Evolutionary conservation across 2,113 vertebrate genomes (phyloP), one percentile per base, ranked within the genome.

Genomic region (Alaudala cheleensis): DNA sequence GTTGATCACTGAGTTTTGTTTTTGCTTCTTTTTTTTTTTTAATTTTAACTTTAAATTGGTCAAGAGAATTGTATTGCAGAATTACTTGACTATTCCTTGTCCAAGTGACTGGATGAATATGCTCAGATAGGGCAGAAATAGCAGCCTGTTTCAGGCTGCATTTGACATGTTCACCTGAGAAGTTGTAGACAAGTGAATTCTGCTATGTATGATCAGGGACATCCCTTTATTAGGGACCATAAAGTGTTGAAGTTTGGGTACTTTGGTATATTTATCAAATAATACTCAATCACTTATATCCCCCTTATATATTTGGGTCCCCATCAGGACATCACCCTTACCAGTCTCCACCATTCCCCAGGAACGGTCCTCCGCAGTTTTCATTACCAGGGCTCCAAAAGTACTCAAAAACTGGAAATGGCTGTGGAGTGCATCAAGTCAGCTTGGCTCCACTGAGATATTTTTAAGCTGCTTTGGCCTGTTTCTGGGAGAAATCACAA

Each of bases 311-410:
- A 42, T 66, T 42, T 58, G 19, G 25, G 20, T 64, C 6, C 24
- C 7, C 11, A 5, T 56, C 40, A 74, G 28, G 67, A 34, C 29
- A 40, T 22, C 29, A 31, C 9, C 20, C n/a, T 60, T 39, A 28
- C 24, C 2, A 5, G 25, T 81, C 9, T 23, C 9, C 0, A 0
- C 8, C 71, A 14, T 9, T 4, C 5, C 11, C 20, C 16, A 20
- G 50, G n/a, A 64, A 49, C 0, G 1, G 6, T 34, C 11, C 6
- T 58, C 31, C 58, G 19, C 44, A 47, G 14, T 34, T 70, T 87
- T 39, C 26, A 33, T 6, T 45, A 51, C 39, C n/a, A 50, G 21
- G 8, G n/a, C 45, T 90, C 21, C 40, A 79, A 76, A 87, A 16
- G 12, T 45, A 66, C 11, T 50, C 42, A 66, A 25, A 33, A 76